Evolutionary conservation across 2,797 vertebrate genomes (phyloP).

Genomic region (Silurus lanzhouensis): DNA sequence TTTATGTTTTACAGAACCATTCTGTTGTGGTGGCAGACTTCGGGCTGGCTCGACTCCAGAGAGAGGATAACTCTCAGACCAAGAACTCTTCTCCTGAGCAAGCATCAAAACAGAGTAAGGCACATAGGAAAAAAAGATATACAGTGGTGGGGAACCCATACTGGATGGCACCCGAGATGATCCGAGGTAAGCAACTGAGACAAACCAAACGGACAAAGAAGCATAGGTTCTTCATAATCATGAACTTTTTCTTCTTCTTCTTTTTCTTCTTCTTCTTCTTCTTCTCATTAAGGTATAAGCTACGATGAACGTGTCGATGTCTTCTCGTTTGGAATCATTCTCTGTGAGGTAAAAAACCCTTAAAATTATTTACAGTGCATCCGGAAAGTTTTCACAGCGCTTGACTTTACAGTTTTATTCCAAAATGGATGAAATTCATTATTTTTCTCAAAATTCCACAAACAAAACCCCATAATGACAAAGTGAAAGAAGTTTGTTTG

Average conservation of each 20-base stretch:
- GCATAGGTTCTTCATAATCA: background rate
- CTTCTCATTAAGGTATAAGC: conserved; percentile 78
- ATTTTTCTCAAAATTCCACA: too few relatives aligned
- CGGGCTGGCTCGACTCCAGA: conserved; percentile 88
- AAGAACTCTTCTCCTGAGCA: conserved; percentile 66
- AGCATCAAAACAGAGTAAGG: conserved; percentile 79
- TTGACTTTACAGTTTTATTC: too few relatives aligned
- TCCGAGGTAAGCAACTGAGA: conserved; percentile 79
- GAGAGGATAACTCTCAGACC: conserved; percentile 78
- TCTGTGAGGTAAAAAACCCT: conserved; percentile 81
- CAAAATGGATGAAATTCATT: too few relatives aligned
- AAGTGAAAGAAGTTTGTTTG: too few relatives aligned
- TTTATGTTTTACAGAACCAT: conserved; percentile 78
- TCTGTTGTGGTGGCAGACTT: conserved; percentile 96
- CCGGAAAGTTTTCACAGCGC: too few relatives aligned
- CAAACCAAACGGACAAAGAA: background rate
- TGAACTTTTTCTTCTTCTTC: background rate
- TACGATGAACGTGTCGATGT: conserved; percentile 96
- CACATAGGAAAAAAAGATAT: conserved; percentile 90
- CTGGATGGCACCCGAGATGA: conserved; percentile 99
- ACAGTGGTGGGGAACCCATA: conserved; percentile 97
- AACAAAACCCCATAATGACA: too few relatives aligned
- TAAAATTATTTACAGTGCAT: too few relatives aligned
- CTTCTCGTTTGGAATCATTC: conserved; percentile 95
- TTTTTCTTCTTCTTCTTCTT: conserved; percentile 26